These are phyloP conservation scores for Dendrolimus houi DNA, from an alignment of 2,888 invertebrate species.

Conservation along the genomic window DNA sequence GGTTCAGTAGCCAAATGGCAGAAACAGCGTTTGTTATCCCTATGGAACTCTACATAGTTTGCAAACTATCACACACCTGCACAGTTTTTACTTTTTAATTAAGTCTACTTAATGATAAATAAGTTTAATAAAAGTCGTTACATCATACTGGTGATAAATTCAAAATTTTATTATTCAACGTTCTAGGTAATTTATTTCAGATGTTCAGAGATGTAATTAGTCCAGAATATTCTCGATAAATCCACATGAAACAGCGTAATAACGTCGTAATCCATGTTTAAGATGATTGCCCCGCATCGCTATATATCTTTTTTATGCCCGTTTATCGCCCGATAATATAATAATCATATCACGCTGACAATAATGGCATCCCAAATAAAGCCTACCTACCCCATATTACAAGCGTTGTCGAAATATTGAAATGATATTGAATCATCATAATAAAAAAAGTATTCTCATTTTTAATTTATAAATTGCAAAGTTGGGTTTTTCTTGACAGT, in stretches of 20 bases:
- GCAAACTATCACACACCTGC: no score
- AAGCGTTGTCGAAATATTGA: conserved; percentile 27
- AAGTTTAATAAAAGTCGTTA: no score
- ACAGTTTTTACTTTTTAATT: no score
- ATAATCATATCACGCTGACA: conserved; percentile 72
- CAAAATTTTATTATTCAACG: no score
- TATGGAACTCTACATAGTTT: no score
- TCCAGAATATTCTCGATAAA: conserved; percentile 52
- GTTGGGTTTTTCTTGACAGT: neutral
- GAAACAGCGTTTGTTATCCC: no score
- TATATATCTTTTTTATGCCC: conserved; percentile 70
- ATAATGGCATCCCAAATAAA: conserved; percentile 73
- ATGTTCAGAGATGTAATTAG: conserved; percentile 24
- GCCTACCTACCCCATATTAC: conserved; percentile 64
- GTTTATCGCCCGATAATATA: conserved; percentile 73
- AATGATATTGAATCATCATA: conserved; percentile 20
- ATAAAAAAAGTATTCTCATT: conserved; percentile 2
- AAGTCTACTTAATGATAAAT: no score
- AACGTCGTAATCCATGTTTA: conserved; percentile 54
- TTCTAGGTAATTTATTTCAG: no score
- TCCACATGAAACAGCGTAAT: conserved; percentile 61
- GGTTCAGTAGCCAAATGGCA: no score
- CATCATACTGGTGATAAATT: no score
- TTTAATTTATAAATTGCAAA: conserved; percentile 2
- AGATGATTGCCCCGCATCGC: conserved; percentile 60